Evolutionary conservation across 2,797 vertebrate species (phyloP), one percentile per base, ranked within the genome.

Genomic region (Trichosurus vulpecula): DNA sequence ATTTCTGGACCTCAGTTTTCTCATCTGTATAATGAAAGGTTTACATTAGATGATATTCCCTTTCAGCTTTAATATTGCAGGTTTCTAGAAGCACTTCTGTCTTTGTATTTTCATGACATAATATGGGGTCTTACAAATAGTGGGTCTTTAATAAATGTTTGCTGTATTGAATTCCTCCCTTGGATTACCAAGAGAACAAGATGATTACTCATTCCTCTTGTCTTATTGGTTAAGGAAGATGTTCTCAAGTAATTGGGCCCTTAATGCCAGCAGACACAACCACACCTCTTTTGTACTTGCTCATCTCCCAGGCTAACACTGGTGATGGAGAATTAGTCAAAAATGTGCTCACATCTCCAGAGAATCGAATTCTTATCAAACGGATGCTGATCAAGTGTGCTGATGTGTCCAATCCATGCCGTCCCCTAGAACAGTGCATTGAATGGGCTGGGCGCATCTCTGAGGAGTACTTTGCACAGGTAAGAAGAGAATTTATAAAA

Each of bases 381-480:
- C 99, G 99, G 92, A 99, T 99, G 99, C 98, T 99, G 97, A 99
- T 99, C 87, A 99, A 99, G 98, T 99, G 99, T 95, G 99, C 99
- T 0, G 99, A 99, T 91, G 99, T 99, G 98, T 99, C 99, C 97
- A 99, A 99, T 81, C 99, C 99, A 0, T 99, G 99, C 98, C 98
- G 99, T 93, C 99, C 99, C 6, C 98, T 99, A 97, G 99, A 99
- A 93, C 99, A 99, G 94, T 99, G 99, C 31, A 99, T 99, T 35
- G 99, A 99, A 97, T 99, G 99, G 99, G 99, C 99, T 0, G 99
- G 99, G 0, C 99, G 99, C 95, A 99, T 99, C 98, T 99, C 99
- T 1, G 99, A 99, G 97, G 99, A 99, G 95, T 99, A 99, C 97
- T 99, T 99, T 98, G 99, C 99, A 98, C 99, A 99, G 99, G 99